Evolutionary conservation across 2,888 invertebrate genomes (phyloP).

Genomic region (Buathra laborator): DNA sequence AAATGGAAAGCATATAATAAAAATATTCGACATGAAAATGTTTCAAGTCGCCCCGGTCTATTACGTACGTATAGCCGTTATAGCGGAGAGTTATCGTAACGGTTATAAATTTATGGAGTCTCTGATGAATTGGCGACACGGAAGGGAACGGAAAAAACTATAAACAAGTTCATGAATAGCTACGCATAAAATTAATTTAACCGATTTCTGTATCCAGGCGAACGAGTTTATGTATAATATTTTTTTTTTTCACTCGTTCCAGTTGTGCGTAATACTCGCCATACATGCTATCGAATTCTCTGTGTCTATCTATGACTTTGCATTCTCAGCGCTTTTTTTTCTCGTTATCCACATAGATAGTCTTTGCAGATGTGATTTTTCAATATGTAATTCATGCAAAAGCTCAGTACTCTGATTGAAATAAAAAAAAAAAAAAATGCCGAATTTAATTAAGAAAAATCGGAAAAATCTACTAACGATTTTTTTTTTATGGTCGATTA

Average conservation of each 20-base stretch:
- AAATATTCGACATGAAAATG: neutral
- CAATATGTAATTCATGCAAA: no score
- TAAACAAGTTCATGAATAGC: neutral
- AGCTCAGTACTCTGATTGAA: no score
- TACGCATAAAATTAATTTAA: slow-evolving; percentile 7
- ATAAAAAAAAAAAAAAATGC: no score
- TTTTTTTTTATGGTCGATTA: neutral
- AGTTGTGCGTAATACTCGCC: neutral
- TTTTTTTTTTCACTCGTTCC: neutral
- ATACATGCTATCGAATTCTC: neutral
- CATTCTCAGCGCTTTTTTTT: no score
- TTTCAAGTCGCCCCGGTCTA: neutral
- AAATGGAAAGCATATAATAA: no score
- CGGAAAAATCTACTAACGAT: no score
- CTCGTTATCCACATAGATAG: no score
- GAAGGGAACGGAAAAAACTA: slow-evolving; percentile 26
- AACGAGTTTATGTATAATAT: slow-evolving; percentile 14
- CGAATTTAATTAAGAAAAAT: no score
- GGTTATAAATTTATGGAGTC: neutral
- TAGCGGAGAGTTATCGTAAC: slow-evolving; percentile 2
- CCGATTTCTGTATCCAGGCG: neutral
- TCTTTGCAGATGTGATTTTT: no score
- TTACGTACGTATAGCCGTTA: neutral
- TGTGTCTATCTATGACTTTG: neutral
- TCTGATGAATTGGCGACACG: slow-evolving; percentile 8